Percentiles rank a stretch among this genome's conserved stretches.
These are phyloP conservation scores for Margaritifera margaritifera DNA, from an alignment of 2,888 invertebrate genomes.

Conservation along the genomic window DNA sequence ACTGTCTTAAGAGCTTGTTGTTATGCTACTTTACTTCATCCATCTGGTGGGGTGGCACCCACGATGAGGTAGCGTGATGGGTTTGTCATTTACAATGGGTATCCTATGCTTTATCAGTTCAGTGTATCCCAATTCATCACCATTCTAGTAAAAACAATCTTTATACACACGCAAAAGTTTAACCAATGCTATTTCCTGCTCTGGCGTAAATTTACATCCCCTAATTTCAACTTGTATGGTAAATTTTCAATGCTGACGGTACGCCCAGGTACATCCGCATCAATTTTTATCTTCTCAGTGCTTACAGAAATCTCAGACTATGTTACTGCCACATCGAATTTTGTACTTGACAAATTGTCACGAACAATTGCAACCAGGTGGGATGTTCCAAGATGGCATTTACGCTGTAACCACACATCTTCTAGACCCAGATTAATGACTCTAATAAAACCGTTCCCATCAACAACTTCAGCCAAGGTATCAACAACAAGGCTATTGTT, in stretches of 20 bases:
- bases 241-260: background rate
- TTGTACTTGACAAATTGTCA: background rate
- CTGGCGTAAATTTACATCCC: background rate
- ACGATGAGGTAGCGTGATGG: background rate
- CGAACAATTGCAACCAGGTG: background rate
- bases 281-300: background rate
- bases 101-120: background rate
- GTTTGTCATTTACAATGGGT: constrained; percentile 1
- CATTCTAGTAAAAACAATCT: background rate
- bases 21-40: no score
- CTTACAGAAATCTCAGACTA: constrained; percentile 1
- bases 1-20: no score
- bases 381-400: background rate
- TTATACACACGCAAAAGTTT: background rate
- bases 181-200: background rate
- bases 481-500: background rate
- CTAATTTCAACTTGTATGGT: constrained; percentile 5
- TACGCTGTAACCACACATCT: background rate
- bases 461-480: background rate
- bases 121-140: constrained; percentile 2
- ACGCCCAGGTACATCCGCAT: background rate
- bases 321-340: background rate
- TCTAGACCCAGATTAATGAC: background rate
- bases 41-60: background rate
- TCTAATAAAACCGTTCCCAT: background rate